Conservation (phyloP, 92 coral and sea anemone genomes). For the Paragorgia papillata region DNA sequence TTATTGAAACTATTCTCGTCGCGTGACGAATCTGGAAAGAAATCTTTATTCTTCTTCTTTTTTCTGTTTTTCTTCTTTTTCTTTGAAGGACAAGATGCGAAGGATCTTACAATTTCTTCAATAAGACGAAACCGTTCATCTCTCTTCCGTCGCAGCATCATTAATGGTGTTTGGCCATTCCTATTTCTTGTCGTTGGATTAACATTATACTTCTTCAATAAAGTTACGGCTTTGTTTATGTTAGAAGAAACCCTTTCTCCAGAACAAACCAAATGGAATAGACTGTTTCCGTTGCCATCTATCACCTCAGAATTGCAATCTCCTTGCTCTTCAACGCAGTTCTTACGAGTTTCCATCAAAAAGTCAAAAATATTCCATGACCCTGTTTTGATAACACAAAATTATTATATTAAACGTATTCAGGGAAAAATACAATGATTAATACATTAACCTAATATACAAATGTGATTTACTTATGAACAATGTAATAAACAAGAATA, state of each 20-base stretch:
- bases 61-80: slow-evolving; percentile 36
- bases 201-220: slow-evolving; percentile 10
- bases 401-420: too few species aligned
- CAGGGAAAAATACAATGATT: too few species aligned
- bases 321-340: neutral
- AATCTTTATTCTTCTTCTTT: slow-evolving; percentile 3
- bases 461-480: too few species aligned
- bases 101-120: slow-evolving; percentile 14
- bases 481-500: too few species aligned
- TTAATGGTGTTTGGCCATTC: slow-evolving; percentile 28
- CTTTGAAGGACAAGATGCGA: neutral
- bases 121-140: slow-evolving; percentile 23
- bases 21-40: neutral
- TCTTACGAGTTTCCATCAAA: neutral
- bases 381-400: neutral
- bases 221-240: neutral
- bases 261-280: slow-evolving; percentile 28
- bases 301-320: neutral
- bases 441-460: too few species aligned
- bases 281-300: slow-evolving; percentile 23
- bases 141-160: slow-evolving; percentile 10
- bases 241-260: slow-evolving; percentile 9
- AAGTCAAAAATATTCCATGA: slow-evolving; percentile 12
- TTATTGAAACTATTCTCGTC: neutral
- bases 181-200: slow-evolving; percentile 16